phyloP scores from a whole-genome alignment of 1,140 invertebrate species.

The Drosophila kohkoa region DNA sequence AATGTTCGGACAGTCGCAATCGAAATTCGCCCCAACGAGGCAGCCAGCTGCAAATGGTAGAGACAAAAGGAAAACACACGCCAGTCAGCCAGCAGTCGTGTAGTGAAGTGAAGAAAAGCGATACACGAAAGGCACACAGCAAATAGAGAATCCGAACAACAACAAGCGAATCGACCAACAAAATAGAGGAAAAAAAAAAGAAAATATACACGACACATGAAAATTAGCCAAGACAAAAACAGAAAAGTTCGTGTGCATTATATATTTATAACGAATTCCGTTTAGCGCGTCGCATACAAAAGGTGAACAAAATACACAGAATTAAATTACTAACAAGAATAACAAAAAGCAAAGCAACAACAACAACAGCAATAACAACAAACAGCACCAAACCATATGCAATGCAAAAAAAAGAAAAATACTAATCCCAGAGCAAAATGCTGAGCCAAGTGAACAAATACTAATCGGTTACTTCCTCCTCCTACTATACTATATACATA shows the following conservation, averaged over 20 bases:
- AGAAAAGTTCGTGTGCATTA: slow-evolving; percentile 38
- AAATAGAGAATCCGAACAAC: slow-evolving; percentile 19
- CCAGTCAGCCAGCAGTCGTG: slow-evolving; percentile 47
- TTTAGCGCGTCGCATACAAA: slow-evolving; percentile 54
- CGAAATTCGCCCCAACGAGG: slow-evolving; percentile 76
- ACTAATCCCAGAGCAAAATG: slow-evolving; percentile 63
- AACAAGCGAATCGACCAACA: slow-evolving; percentile 21
- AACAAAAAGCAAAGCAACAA: slow-evolving; percentile 2
- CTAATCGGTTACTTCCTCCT: slow-evolving; percentile 81
- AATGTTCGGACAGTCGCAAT: slow-evolving; percentile 61
- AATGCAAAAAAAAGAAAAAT: slow-evolving; percentile 23
- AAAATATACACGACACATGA: slow-evolving; percentile 37
- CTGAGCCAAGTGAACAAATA: slow-evolving; percentile 72
- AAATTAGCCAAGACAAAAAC: slow-evolving; percentile 37
- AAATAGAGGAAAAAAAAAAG: slow-evolving; percentile 11
- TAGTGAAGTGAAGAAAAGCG: slow-evolving; percentile 66
- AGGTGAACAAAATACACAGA: slow-evolving; percentile 49
- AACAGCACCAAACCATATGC: slow-evolving; percentile 5
- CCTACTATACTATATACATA: background rate
- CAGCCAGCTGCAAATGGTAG: slow-evolving; percentile 56
- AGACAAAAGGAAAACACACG: slow-evolving; percentile 39
- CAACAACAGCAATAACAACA: slow-evolving; percentile 9
- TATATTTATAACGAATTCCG: slow-evolving; percentile 49
- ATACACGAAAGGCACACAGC: slow-evolving; percentile 44
- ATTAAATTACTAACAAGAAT: slow-evolving; percentile 40